Conservation (phyloP, 2,113 vertebrate species). For the Tichodroma muraria region DNA sequence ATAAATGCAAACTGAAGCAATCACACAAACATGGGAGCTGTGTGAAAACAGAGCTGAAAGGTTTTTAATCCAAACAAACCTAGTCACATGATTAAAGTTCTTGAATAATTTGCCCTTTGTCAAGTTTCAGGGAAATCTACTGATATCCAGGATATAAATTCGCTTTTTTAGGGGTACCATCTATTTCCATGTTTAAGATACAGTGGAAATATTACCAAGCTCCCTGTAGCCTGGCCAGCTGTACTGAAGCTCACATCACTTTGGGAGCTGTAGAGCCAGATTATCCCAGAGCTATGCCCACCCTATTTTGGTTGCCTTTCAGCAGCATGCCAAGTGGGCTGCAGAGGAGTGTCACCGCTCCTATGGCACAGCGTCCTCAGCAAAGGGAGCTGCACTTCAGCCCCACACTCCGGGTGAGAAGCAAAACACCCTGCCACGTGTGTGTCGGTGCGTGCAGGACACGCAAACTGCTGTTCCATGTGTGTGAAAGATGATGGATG, state of each 20-base stretch:
- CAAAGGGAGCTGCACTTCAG: not conserved
- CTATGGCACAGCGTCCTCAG: not conserved
- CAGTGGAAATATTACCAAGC: not conserved
- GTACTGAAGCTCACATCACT: not conserved
- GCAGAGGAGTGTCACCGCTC: not conserved
- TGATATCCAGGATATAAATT: not conserved
- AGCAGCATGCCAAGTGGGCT: not conserved
- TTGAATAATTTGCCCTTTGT: conserved; percentile 23
- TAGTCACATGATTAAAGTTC: conserved; percentile 34
- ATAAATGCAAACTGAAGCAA: conserved; percentile 57
- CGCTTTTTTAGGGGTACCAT: not conserved
- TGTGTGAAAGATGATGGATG: not conserved
- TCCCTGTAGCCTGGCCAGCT: not conserved
- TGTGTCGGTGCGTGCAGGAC: not conserved
- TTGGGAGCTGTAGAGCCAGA: not conserved
- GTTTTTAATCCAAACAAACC: conserved; percentile 37
- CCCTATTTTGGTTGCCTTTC: not conserved
- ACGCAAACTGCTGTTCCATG: not conserved
- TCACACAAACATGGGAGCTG: conserved; percentile 17
- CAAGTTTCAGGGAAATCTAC: not conserved
- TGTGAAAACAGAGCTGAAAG: conserved; percentile 11
- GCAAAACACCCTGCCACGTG: not conserved
- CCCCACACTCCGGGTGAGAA: not conserved
- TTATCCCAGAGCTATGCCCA: not conserved
- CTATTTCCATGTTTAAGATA: not conserved